Percentiles rank a stretch among this genome's conserved stretches.
Evolutionary conservation across 2,113 vertebrate species (phyloP).

Genomic region (Halichoerus grypus): DNA sequence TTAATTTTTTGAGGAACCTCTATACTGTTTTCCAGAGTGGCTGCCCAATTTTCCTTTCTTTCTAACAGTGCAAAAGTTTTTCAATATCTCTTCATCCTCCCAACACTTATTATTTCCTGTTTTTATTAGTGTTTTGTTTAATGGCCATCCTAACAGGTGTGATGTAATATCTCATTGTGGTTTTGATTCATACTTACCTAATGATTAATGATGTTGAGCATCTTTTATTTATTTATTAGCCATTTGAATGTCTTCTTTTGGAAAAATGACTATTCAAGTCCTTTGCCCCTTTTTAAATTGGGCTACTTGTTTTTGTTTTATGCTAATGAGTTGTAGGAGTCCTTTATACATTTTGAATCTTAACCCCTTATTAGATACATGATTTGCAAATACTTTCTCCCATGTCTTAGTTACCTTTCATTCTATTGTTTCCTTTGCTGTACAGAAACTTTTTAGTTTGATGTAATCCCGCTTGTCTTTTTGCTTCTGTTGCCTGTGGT

Average conservation of each 20-base stretch:
- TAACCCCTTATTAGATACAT: neutral
- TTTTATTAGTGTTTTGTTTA: neutral
- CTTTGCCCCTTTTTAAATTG: neutral
- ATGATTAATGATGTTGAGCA: neutral
- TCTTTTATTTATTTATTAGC: neutral
- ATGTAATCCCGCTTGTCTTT: neutral
- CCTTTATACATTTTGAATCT: neutral
- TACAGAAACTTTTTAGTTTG: neutral
- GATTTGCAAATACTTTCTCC: neutral
- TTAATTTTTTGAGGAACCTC: neutral
- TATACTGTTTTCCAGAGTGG: neutral
- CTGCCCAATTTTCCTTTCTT: neutral
- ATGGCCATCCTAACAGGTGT: neutral
- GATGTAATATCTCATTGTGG: neutral
- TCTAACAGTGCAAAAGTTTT: neutral
- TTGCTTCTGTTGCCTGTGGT: neutral
- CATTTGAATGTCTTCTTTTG: neutral
- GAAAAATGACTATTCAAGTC: neutral
- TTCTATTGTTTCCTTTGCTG: neutral
- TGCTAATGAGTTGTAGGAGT: neutral
- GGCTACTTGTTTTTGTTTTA: neutral
- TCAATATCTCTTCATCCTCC: neutral
- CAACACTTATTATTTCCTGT: neutral
- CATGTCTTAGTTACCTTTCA: neutral
- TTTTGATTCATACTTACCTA: neutral